Conservation (phyloP, 2,797 vertebrate genomes). For the Schizothorax lantsangensis region DNA sequence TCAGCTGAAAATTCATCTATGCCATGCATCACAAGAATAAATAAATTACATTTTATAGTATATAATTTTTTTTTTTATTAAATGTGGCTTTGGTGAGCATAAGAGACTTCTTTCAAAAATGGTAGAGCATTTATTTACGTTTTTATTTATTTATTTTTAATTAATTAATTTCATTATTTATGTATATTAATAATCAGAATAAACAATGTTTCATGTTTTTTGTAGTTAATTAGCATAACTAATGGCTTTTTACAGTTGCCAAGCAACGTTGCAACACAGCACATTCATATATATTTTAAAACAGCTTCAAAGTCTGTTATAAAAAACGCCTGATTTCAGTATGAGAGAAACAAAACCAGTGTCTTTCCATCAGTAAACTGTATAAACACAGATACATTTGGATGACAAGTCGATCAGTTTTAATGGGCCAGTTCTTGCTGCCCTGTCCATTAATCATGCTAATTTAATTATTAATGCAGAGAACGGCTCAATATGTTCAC, state of each 20-base stretch:
- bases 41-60: no score
- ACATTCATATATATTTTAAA: not conserved
- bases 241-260: not conserved
- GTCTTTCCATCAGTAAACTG: not conserved
- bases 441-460: constrained; percentile 59
- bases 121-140: not conserved
- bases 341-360: not conserved
- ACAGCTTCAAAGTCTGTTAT: not conserved
- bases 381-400: constrained; percentile 30
- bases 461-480: constrained; percentile 63
- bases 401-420: constrained; percentile 33
- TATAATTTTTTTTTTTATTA: not conserved
- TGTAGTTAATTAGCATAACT: not conserved
- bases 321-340: not conserved
- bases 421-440: constrained; percentile 25
- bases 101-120: not conserved
- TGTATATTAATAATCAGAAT: not conserved
- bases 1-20: no score
- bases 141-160: no score
- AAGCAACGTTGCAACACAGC: not conserved
- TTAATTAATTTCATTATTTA: not conserved
- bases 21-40: no score
- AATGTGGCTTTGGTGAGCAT: not conserved
- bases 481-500: constrained; percentile 50
- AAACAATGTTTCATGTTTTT: not conserved